Evolutionary conservation across 2,113 vertebrate species (phyloP).

Genomic region (Lasiurus borealis): DNA sequence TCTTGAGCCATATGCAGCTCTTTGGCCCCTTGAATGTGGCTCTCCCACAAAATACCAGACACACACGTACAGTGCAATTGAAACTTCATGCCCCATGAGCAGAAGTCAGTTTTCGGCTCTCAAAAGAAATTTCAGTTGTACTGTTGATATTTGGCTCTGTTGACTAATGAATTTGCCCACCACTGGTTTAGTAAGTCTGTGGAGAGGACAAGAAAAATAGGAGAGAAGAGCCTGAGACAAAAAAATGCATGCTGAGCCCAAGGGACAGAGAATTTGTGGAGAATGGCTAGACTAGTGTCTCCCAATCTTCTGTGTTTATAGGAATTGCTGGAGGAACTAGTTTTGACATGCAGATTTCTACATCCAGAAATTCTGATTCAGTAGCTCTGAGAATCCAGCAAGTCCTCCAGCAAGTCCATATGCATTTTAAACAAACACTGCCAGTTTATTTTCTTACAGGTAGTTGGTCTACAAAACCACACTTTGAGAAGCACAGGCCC

Average conservation of each 20-base stretch:
- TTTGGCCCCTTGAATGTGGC: no score
- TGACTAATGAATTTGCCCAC: no score
- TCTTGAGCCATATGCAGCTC: no score
- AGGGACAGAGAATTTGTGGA: not conserved
- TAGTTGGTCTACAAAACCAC: slow-evolving; percentile 1
- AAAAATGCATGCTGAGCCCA: not conserved
- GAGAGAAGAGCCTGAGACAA: not conserved
- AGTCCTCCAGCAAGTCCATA: not conserved
- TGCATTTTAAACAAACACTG: slow-evolving; percentile 44
- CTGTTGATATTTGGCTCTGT: no score
- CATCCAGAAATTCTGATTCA: not conserved
- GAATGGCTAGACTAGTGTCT: not conserved
- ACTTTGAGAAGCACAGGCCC: not conserved
- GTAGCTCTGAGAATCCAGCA: not conserved
- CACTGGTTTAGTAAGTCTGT: not conserved
- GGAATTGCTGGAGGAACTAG: not conserved
- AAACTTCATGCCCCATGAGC: no score
- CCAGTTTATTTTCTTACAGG: slow-evolving; percentile 36
- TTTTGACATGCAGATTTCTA: not conserved
- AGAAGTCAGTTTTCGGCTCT: no score
- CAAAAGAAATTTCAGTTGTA: no score
- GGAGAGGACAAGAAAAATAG: not conserved
- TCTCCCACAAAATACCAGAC: no score
- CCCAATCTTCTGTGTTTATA: not conserved
- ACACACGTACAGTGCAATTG: no score